A percentile compares a stretch with the other conserved stretches of the same genome.
These are phyloP conservation scores for Cyanoramphus novaezelandiae DNA, from an alignment of 2,113 vertebrate species.

Conservation along the genomic window DNA sequence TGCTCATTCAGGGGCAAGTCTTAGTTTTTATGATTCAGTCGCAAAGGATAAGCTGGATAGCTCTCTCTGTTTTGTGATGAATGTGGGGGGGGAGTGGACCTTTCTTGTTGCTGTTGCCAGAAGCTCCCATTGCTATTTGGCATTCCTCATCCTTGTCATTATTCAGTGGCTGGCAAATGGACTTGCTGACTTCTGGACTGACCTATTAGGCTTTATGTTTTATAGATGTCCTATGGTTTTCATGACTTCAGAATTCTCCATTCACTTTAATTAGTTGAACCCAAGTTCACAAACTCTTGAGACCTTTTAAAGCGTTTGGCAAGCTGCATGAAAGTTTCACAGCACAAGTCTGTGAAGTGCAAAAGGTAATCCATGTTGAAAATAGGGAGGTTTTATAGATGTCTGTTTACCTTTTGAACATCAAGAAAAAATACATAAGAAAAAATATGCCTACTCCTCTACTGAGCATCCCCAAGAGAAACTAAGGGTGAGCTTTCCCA, in stretches of 20 bases:
- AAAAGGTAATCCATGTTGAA: neutral
- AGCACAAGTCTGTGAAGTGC: neutral
- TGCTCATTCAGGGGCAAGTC: neutral
- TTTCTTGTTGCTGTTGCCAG: neutral
- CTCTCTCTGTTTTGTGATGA: neutral
- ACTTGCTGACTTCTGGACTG: conserved; percentile 19
- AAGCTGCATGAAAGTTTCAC: neutral
- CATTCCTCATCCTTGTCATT: neutral
- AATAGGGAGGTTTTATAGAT: neutral
- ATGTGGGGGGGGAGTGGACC: neutral
- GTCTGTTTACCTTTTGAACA: neutral
- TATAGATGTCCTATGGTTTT: conserved; percentile 14
- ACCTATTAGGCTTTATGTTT: conserved; percentile 17
- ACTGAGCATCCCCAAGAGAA: neutral
- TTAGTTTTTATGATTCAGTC: neutral
- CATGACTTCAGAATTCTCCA: conserved; percentile 14
- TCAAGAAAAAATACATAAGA: rapidly evolving
- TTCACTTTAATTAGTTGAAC: conserved; percentile 48
- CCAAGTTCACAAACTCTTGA: neutral
- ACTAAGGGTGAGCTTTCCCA: neutral
- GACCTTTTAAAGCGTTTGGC: conserved; percentile 27
- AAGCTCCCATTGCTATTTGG: neutral
- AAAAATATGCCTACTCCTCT: neutral
- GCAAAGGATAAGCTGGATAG: neutral
- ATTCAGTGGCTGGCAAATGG: neutral